These are phyloP conservation scores for Trachops cirrhosus DNA, from an alignment of 2,797 vertebrate species.

Conservation along the genomic window DNA sequence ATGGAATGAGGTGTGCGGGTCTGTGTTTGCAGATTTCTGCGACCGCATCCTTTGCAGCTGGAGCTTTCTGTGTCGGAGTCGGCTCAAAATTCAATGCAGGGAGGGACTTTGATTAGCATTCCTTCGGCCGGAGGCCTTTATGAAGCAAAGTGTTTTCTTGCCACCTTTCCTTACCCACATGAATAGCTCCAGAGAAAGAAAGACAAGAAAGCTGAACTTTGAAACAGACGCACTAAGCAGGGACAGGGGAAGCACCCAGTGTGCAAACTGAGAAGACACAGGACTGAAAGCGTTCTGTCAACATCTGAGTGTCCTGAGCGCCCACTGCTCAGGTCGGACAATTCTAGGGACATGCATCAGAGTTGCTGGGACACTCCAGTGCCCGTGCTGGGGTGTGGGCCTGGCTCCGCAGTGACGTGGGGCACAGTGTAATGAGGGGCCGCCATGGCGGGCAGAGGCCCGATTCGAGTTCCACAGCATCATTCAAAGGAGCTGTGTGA, in stretches of 20 bases:
- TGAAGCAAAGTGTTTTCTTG: slow-evolving; percentile 33
- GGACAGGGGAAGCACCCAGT: not conserved
- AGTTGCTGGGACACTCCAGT: not conserved
- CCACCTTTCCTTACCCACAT: not conserved
- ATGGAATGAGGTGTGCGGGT: too few relatives aligned
- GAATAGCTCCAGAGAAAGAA: not conserved
- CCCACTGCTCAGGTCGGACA: not conserved
- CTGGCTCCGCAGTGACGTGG: not conserved
- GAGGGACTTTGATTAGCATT: slow-evolving; percentile 29
- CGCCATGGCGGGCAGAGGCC: not conserved
- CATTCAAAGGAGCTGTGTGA: not conserved
- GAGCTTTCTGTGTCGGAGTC: not conserved
- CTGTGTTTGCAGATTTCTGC: too few relatives aligned
- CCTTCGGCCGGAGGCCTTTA: not conserved
- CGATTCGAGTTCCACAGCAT: not conserved
- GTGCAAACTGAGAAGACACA: not conserved
- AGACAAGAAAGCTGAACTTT: not conserved
- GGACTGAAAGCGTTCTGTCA: not conserved
- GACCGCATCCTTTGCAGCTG: not conserved
- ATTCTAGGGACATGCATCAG: not conserved
- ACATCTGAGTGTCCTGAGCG: too few relatives aligned
- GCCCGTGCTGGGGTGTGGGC: not conserved
- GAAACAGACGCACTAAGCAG: not conserved
- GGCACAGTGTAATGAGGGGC: not conserved
- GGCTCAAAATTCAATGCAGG: not conserved